Evolutionary conservation across 1,140 invertebrate species (phyloP), one percentile per base, ranked within the genome.

Genomic region (Apis dorsata): DNA sequence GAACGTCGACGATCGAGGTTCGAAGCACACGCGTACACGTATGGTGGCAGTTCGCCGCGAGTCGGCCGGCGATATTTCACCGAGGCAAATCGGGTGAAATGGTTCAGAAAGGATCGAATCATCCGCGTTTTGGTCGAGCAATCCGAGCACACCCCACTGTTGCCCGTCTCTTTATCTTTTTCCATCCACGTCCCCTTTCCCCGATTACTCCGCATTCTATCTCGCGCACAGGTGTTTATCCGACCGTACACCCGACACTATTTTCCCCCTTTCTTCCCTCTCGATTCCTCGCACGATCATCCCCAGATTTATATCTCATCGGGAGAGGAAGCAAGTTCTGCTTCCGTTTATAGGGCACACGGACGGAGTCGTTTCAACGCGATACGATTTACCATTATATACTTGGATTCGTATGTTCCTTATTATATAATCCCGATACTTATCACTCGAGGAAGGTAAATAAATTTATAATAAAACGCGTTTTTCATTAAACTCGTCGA

Each of bases 31-130:
- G 72, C 57, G 79, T 68, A 53, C 62, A 80, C 77, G 63, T 86
- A 85, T 72, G 74, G 81, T 78, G 80, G 66, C 72, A 79, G 68
- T 75, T 84, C 72, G 65, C 60, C 28, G 75, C 70, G 70, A 81
- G 75, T 74, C 84, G 74, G 28, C 51, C 62, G 69, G 60, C 86
- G 74, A 91, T 91, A 91, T 92, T 91, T 92, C 87, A 91, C 63
- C 55, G 51, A 85, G 85, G 81, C 77, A 89, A 91, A 90, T 91
- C 88, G 86, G 81, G 89, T 84, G 88, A 90, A 92, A 92, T 92
- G 89, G 89, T 86, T 88, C 87, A 90, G 90, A 92, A 92, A 87
- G 76, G 78, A 92, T 93, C 90, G 88, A 92, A 92, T 92, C 88
- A 91, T 83, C 85, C 83, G 83, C 88, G 89, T 86, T 81, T 87